These are phyloP conservation scores for Rousettus madagascariensis DNA, from an alignment of 2,797 vertebrate species.

Conservation along the genomic window DNA sequence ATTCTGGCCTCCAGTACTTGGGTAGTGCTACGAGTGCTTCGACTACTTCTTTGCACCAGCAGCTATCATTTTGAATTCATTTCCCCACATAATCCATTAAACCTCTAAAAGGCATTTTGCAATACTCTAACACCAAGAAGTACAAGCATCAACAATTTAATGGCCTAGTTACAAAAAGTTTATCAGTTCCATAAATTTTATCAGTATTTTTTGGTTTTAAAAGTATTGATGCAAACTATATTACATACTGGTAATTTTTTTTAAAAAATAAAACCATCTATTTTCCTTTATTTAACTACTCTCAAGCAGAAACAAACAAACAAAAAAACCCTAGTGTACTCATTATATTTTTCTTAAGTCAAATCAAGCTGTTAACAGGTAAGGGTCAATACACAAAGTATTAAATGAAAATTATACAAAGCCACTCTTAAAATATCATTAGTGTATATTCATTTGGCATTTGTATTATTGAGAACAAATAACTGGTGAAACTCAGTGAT, in stretches of 20 bases:
- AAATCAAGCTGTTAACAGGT: neutral
- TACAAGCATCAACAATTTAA: neutral
- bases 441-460: neutral
- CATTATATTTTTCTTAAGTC: neutral
- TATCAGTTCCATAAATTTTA: neutral
- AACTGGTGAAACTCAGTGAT: neutral
- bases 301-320: neutral
- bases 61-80: neutral
- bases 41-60: neutral
- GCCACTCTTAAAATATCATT: neutral
- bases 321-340: neutral
- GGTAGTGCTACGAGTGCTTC: neutral
- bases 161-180: neutral
- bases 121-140: neutral
- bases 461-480: neutral
- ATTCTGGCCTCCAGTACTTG: neutral
- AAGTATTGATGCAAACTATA: neutral
- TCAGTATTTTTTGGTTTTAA: slow-evolving; percentile 10
- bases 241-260: neutral
- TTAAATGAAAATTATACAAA: neutral
- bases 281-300: neutral
- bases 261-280: neutral
- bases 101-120: neutral
- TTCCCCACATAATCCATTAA: neutral
- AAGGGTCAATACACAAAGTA: neutral